Conservation (phyloP, 2,113 vertebrate species). For the Bombycilla garrulus region DNA sequence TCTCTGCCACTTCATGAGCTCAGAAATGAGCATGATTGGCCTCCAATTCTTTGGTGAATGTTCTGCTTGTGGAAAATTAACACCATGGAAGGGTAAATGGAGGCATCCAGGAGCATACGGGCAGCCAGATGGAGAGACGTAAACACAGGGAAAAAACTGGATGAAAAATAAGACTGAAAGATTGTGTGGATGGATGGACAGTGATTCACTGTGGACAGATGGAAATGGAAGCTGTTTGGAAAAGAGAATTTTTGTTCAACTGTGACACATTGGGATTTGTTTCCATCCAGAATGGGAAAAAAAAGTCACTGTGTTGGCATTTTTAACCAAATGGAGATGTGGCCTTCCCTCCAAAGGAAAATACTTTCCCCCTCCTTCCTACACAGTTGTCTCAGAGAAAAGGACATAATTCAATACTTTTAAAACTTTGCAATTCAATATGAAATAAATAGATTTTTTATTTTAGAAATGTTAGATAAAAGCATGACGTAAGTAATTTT, state of each 20-base stretch:
- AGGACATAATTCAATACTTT: background rate
- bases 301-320: background rate
- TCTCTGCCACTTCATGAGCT: background rate
- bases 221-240: conserved; percentile 57
- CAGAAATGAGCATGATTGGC: background rate
- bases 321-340: background rate
- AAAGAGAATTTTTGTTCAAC: conserved; percentile 39
- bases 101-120: conserved; percentile 45
- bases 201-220: conserved; percentile 48
- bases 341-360: background rate
- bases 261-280: background rate
- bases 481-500: background rate
- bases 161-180: conserved; percentile 51
- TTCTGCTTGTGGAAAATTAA: conserved; percentile 24
- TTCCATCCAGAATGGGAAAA: background rate
- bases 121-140: conserved; percentile 44
- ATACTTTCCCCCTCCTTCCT: background rate
- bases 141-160: conserved; percentile 39
- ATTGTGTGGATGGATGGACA: conserved; percentile 54
- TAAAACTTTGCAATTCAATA: background rate
- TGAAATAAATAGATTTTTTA: background rate
- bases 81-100: conserved; percentile 38
- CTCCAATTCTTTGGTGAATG: background rate
- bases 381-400: background rate
- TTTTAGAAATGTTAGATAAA: background rate